A percentile compares a stretch with the other conserved stretches of the same genome.
These are phyloP conservation scores for Benthosema pterotum DNA, from an alignment of 2,797 vertebrate genomes.

Conservation along the genomic window DNA sequence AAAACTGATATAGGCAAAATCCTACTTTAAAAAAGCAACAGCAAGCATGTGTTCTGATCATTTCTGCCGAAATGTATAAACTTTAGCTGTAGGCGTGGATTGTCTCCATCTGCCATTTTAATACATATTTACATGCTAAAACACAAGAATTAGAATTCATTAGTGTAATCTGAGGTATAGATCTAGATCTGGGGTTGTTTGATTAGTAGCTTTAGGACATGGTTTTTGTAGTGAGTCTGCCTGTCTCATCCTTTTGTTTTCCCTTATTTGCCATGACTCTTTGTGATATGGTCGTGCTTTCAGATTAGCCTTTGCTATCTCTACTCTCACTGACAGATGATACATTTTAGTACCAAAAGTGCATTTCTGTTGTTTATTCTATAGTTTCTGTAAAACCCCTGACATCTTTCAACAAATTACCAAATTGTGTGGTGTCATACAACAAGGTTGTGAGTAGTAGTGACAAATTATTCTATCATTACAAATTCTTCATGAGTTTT, in stretches of 20 bases:
- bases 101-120: conserved; percentile 77
- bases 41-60: conserved; percentile 57
- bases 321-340: conserved; percentile 69
- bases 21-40: conserved; percentile 56
- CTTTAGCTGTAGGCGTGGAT: conserved; percentile 76
- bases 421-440: not conserved
- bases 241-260: conserved; percentile 78
- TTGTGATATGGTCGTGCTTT: conserved; percentile 70
- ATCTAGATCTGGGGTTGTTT: conserved; percentile 84
- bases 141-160: conserved; percentile 85
- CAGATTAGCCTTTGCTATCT: conserved; percentile 74
- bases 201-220: conserved; percentile 83
- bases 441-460: no score
- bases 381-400: conserved; percentile 51
- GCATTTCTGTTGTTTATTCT: conserved; percentile 51
- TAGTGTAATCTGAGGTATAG: conserved; percentile 80
- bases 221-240: conserved; percentile 76
- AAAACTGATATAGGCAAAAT: conserved; percentile 45
- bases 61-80: conserved; percentile 66
- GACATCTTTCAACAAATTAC: conserved; percentile 10
- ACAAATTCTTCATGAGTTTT: conserved; percentile 11
- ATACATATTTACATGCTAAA: conserved; percentile 85
- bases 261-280: conserved; percentile 71
- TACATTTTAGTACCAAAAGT: conserved; percentile 66
- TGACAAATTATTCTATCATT: no score